phyloP scores from a whole-genome alignment of 2,113 vertebrate genomes.

The Candoia aspera region DNA sequence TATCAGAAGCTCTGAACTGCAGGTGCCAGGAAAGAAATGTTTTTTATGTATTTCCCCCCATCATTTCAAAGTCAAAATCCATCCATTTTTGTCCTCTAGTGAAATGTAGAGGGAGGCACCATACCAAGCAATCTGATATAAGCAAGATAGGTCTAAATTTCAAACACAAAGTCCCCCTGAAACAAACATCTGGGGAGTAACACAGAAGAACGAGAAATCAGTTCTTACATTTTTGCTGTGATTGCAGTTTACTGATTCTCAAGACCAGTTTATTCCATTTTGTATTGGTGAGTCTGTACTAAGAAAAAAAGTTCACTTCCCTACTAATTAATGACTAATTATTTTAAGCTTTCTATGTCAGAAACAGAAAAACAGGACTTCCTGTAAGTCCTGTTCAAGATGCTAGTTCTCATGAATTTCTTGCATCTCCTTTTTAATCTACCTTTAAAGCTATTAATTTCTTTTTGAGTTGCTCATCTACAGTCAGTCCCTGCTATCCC shows the following conservation, averaged over 20 bases:
- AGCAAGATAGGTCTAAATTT: neutral
- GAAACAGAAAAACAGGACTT: neutral
- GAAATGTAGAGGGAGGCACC: slow-evolving; percentile 32
- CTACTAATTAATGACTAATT: neutral
- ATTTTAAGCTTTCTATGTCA: fast-evolving
- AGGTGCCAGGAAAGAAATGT: slow-evolving; percentile 46
- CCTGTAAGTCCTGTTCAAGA: neutral
- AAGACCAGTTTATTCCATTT: slow-evolving; percentile 9
- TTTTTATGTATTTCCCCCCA: slow-evolving; percentile 38
- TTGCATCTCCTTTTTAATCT: neutral
- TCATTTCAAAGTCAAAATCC: slow-evolving; percentile 55
- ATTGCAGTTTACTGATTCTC: fast-evolving
- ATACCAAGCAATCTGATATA: slow-evolving; percentile 12
- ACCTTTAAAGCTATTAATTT: neutral
- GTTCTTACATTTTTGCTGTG: neutral
- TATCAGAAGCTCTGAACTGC: slow-evolving; percentile 51
- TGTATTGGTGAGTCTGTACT: neutral
- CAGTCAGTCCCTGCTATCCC: neutral
- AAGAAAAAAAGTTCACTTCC: slow-evolving; percentile 11
- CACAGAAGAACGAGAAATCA: neutral
- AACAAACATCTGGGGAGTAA: neutral
- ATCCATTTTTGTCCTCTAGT: slow-evolving; percentile 28
- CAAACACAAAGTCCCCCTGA: slow-evolving; percentile 12
- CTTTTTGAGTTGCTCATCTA: neutral
- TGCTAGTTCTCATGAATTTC: neutral